phyloP scores from a whole-genome alignment of 2,888 invertebrate species.

The Charanyca ferruginea region DNA sequence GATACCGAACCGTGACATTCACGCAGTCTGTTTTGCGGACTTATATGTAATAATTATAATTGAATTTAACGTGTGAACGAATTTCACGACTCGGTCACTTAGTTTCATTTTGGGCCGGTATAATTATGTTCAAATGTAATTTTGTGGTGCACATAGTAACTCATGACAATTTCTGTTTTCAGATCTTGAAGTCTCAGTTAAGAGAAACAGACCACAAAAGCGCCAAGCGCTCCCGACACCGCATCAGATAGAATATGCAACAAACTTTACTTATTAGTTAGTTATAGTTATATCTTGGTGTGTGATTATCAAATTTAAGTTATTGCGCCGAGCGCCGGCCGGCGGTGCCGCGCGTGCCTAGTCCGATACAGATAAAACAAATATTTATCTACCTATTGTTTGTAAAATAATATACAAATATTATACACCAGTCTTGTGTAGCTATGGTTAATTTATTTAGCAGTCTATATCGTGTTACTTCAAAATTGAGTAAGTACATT shows the following conservation, averaged over 20 bases:
- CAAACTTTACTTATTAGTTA: constrained; percentile 87
- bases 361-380: constrained; percentile 89
- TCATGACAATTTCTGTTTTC: constrained; percentile 72
- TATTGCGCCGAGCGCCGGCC: constrained; percentile 87
- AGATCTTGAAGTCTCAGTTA: constrained; percentile 86
- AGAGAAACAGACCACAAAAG: constrained; percentile 74
- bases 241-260: constrained; percentile 82
- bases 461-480: constrained; percentile 82
- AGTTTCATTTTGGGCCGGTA: constrained; percentile 37
- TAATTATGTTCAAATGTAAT: constrained; percentile 8
- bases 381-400: constrained; percentile 88
- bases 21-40: constrained; percentile 10
- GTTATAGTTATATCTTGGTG: constrained; percentile 88
- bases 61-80: constrained; percentile 13
- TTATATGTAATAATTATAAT: neutral
- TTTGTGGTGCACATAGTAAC: constrained; percentile 14
- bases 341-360: constrained; percentile 86
- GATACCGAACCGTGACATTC: constrained; percentile 35
- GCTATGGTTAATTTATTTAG: constrained; percentile 89
- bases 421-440: constrained; percentile 85
- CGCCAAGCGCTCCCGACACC: constrained; percentile 82
- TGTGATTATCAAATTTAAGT: constrained; percentile 88
- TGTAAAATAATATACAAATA: constrained; percentile 83
- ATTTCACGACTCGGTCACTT: constrained; percentile 42
- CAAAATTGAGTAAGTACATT: constrained; percentile 83